A percentile compares a stretch with the other conserved stretches of the same genome.
phyloP scores from a whole-genome alignment of 2,797 vertebrate species.

The Fratercula arctica region DNA sequence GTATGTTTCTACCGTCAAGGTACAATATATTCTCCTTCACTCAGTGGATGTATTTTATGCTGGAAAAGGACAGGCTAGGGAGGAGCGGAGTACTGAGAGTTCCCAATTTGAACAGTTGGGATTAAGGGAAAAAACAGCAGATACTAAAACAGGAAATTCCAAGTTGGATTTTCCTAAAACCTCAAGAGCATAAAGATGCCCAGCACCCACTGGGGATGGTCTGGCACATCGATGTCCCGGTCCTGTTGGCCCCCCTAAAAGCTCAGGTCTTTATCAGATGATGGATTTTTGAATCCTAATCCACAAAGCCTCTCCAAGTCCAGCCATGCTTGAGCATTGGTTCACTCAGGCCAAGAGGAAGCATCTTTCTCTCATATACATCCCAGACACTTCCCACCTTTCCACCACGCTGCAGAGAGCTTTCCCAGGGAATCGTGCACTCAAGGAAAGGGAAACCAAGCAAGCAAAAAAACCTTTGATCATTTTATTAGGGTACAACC shows the following conservation, averaged over 20 bases:
- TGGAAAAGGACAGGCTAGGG: neutral
- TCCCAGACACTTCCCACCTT: neutral
- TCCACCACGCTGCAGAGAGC: neutral
- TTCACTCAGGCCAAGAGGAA: neutral
- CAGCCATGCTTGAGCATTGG: neutral
- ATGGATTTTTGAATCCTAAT: neutral
- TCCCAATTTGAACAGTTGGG: rapidly evolving
- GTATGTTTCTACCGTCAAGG: neutral
- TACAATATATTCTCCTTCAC: neutral
- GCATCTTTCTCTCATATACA: neutral
- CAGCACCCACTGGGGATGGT: neutral
- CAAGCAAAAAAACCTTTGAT: constrained; percentile 22
- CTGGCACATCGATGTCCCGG: neutral
- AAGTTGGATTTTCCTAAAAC: neutral
- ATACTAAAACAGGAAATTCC: neutral
- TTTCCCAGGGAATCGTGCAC: neutral
- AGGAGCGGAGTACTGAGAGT: neutral
- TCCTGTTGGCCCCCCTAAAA: neutral
- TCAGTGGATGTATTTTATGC: neutral
- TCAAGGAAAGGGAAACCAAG: neutral
- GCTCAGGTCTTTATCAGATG: neutral
- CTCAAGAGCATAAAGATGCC: neutral
- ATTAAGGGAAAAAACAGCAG: neutral
- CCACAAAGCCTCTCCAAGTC: neutral
- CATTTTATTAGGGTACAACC: neutral